Conservation (phyloP, 2,113 vertebrate species). For the Syrrhaptes paradoxus region DNA sequence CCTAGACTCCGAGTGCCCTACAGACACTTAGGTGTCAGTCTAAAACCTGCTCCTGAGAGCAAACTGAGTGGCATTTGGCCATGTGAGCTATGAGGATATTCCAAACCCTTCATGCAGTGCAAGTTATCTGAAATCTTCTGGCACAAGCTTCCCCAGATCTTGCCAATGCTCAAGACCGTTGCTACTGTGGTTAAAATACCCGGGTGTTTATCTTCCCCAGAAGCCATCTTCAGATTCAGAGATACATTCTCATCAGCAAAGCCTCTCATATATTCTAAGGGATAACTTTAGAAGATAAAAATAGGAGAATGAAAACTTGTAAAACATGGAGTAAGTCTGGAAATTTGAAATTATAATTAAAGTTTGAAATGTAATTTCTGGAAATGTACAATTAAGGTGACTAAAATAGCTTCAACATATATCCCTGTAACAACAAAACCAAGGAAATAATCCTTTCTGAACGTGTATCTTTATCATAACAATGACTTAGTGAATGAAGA, state of each 20-base stretch:
- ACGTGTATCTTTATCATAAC: background rate
- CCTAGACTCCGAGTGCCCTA: background rate
- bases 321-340: background rate
- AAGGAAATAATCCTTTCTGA: background rate
- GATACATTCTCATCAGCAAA: background rate
- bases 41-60: background rate
- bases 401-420: background rate
- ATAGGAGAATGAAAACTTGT: background rate
- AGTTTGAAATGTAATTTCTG: background rate
- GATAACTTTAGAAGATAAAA: background rate
- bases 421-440: background rate
- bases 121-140: background rate
- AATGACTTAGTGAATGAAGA: background rate
- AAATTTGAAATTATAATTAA: slow-evolving; percentile 1
- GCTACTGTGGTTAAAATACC: background rate
- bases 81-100: background rate
- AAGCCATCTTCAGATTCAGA: background rate
- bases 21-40: background rate
- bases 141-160: background rate
- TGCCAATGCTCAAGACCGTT: background rate
- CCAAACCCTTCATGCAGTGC: background rate
- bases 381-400: background rate
- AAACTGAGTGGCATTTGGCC: background rate
- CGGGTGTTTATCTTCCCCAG: background rate
- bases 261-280: background rate